Evolutionary conservation across 2,888 invertebrate genomes (phyloP).

Genomic region (Stenichneumon culpator): DNA sequence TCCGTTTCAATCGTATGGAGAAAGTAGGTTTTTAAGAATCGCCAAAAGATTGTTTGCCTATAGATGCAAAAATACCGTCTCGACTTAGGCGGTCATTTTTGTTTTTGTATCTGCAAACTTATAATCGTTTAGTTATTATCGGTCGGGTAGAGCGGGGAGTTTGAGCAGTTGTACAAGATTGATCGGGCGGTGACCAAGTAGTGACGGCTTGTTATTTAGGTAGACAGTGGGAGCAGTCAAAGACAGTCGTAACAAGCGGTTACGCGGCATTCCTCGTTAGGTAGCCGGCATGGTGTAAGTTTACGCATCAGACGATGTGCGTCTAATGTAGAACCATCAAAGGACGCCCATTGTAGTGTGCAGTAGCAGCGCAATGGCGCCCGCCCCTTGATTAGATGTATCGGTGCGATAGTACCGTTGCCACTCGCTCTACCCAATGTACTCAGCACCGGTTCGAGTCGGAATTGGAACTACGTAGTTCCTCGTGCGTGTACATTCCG

Average conservation of each 20-base stretch:
- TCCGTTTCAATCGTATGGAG: neutral
- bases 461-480: slow-evolving; percentile 40
- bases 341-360: slow-evolving; percentile 63
- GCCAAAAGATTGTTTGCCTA: neutral
- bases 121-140: neutral
- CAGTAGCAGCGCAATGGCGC: slow-evolving; percentile 3
- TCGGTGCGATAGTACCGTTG: slow-evolving; percentile 37
- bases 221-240: neutral
- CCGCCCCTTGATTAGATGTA: slow-evolving; percentile 56
- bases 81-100: neutral
- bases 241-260: slow-evolving; percentile 11
- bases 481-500: slow-evolving; percentile 11
- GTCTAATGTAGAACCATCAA: slow-evolving; percentile 69
- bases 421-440: slow-evolving; percentile 30
- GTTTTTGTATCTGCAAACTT: neutral
- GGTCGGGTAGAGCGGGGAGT: neutral
- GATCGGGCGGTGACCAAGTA: neutral
- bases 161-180: neutral
- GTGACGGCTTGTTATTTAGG: neutral
- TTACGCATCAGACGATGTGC: slow-evolving; percentile 64
- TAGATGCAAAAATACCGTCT: neutral
- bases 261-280: slow-evolving; percentile 18
- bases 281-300: slow-evolving; percentile 59
- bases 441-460: slow-evolving; percentile 30
- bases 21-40: neutral